Evolutionary conservation across 2,797 vertebrate species (phyloP).

Genomic region (Heteromormyrus szaboi): DNA sequence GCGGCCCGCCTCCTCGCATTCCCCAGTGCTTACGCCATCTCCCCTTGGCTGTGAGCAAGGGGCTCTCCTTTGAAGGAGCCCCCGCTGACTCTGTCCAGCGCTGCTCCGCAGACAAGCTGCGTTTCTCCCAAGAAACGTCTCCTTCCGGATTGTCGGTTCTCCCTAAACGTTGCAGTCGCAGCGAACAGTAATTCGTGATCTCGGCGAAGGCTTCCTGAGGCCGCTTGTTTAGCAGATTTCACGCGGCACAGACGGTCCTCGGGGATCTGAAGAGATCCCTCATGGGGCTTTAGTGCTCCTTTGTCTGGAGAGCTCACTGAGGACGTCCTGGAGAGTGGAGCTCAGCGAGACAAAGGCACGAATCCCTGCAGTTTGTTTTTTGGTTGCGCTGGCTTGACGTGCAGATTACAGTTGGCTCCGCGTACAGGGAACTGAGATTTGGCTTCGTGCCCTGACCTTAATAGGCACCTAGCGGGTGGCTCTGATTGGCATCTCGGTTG

Average conservation of each 20-base stretch:
- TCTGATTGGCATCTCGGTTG: constrained; percentile 50
- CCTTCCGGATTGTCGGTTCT: background rate
- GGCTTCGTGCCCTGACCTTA: constrained; percentile 45
- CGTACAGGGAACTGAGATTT: constrained; percentile 23
- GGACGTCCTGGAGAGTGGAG: background rate
- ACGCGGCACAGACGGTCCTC: background rate
- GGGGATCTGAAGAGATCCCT: background rate
- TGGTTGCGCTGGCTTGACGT: constrained; percentile 37
- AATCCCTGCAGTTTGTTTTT: background rate
- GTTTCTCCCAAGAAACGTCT: background rate
- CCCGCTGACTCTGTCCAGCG: background rate
- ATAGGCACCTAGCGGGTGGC: constrained; percentile 50
- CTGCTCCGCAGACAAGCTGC: background rate
- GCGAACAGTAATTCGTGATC: background rate
- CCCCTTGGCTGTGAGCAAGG: background rate
- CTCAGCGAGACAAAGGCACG: background rate
- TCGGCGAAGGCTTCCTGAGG: background rate
- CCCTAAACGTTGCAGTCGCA: background rate
- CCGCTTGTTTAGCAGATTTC: background rate
- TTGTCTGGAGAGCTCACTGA: background rate
- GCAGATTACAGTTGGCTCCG: constrained; percentile 30
- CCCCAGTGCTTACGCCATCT: background rate
- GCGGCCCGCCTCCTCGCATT: background rate
- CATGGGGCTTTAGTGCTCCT: background rate
- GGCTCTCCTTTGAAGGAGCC: background rate